phyloP scores from a whole-genome alignment of 2,797 vertebrate genomes.

The Threskiornis aethiopicus region DNA sequence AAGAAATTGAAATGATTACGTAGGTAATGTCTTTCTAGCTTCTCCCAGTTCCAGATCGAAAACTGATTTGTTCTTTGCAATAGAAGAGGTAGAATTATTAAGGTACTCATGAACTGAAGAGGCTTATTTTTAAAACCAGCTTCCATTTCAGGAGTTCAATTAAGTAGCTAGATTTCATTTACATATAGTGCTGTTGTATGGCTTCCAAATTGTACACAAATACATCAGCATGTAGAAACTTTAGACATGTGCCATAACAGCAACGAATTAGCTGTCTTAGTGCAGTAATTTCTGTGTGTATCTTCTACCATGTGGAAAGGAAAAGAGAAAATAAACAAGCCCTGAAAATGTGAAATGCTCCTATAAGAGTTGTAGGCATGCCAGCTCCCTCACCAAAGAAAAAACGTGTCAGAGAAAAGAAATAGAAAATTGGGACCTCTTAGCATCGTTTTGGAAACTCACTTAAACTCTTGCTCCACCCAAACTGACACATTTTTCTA shows the following conservation, averaged over 20 bases:
- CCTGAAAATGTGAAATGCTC: background rate
- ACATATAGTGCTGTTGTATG: background rate
- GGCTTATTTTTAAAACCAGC: background rate
- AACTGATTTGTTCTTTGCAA: background rate
- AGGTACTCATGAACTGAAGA: background rate
- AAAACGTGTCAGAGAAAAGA: background rate
- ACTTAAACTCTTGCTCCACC: background rate
- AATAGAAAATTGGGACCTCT: background rate
- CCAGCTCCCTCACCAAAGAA: background rate
- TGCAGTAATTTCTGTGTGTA: background rate
- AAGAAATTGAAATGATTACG: background rate
- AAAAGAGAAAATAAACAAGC: background rate
- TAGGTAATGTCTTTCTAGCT: background rate
- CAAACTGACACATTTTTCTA: background rate
- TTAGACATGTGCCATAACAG: fast-evolving
- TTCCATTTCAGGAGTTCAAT: background rate
- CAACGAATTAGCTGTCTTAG: background rate
- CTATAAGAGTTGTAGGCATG: background rate
- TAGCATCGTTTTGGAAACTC: background rate
- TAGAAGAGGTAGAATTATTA: background rate
- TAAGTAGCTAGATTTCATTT: background rate
- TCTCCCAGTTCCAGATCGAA: background rate
- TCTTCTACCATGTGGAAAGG: background rate
- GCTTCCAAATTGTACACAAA: background rate
- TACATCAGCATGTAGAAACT: background rate